Base-by-base conservation (phyloP, 2,888 invertebrate genomes). In the Nymphalis c-album region DNA sequence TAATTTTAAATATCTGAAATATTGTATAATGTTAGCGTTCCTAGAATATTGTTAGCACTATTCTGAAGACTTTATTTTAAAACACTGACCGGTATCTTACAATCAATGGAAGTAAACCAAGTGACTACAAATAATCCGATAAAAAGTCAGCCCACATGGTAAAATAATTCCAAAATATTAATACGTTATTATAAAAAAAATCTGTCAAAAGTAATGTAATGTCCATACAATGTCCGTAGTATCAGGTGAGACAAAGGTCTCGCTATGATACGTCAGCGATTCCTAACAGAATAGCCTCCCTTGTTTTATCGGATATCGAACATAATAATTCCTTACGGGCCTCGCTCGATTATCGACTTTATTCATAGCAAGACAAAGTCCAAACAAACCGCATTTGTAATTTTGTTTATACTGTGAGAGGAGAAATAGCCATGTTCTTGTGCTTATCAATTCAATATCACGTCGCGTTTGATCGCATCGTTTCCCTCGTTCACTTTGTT, bases 241-340 rank as follows among this genome's bases (percentile, higher is more conserved):
- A 82, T 88, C 90, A 90, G 90, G 90, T 90, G 86, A 89, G 82
- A 76, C 83, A 75, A 84, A 85, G 85, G 85, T 87, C 85, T 85
- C 75, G 81, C 82, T 84, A 85, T 87, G 86, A 87, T 86, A 86
- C 87, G 90, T 90, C 90, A 90, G 90, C 90, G 85, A 89, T 89
- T 89, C 82, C 80, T 83, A 88, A 69, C 75, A 74, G 70, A 75
- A 89, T 86, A 84, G 85, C 88, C 86, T 84, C 86, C 90, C 85
- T 85, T 81, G 73, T 88, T 87, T 88, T 88, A 87, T 87, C 87
- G 85, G 78, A 77, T 76, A 48, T 74, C 70, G 71, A 51, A 63
- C 55, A 67, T 59, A 45, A 69, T 78, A 74, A 73, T 26, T 20
- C 67, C 70, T 63, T 16, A 59, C 45, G 35, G 26, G 10, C 20